Base-by-base conservation (phyloP, 37 sponge, comb jelly and placozoan genomes). In the Tethya wilhelma region DNA sequence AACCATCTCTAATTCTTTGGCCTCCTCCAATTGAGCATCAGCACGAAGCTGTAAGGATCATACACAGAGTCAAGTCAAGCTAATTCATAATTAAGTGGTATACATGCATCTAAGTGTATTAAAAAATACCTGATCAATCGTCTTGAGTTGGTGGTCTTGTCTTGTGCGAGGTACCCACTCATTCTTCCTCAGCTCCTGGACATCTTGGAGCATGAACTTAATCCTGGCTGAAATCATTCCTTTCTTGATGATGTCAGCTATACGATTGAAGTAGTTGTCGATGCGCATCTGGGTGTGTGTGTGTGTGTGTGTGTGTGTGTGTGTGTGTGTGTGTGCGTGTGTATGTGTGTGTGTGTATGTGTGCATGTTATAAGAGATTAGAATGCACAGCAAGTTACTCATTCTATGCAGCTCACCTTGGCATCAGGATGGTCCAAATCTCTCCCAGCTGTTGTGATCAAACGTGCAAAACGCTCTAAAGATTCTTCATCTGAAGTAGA, bases 381-480 rank as follows among this genome's bases (percentile, higher is more conserved):
- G n/a, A n/a, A n/a, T n/a, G n/a, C n/a, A n/a, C n/a, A n/a, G n/a
- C n/a, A n/a, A n/a, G n/a, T n/a, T n/a, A n/a, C n/a, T n/a, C n/a
- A n/a, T n/a, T n/a, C n/a, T n/a, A n/a, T n/a, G n/a, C n/a, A n/a
- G n/a, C 69, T 23, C 66, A 93, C 89, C 85, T 82, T 86, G n/a
- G 83, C 88, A 45, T 90, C 70, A 7, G 49, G 75, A 17, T 83
- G 67, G 71, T 94, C 95, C 78, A 94, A 56, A 7, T 88, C 89
- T 59, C 88, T 87, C n/a, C 95, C 95, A 42, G 88, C 84, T 62
- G 92, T 94, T 44, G 86, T 63, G 58, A 94, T 91, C 20, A 94
- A 80, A 40, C 76, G 44, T 40, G 85, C 84, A 66, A 94, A 86
- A 63, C 93, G 85, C 44, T 94, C 95, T 43, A 94, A 59, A 32